phyloP scores from a whole-genome alignment of 2,888 invertebrate genomes.

The Amiota mariae region DNA sequence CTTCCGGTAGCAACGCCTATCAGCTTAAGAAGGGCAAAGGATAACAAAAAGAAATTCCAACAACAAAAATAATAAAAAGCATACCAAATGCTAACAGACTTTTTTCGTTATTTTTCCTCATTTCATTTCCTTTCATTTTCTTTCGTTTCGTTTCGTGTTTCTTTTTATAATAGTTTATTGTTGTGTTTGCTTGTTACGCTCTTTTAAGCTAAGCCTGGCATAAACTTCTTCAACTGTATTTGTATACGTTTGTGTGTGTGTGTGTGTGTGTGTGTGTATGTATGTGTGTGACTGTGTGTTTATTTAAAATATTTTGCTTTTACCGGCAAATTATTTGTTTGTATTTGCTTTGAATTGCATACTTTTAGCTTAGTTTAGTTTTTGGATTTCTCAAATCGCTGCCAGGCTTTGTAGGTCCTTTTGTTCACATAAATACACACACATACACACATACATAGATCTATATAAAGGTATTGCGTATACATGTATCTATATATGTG shows the following conservation, averaged over 20 bases:
- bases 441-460: neutral
- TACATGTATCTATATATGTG: conserved; percentile 32
- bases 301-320: conserved; percentile 26
- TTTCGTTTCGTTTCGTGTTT: too few species aligned
- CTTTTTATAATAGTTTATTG: too few species aligned
- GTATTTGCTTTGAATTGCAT: conserved; percentile 26
- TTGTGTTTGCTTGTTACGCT: too few species aligned
- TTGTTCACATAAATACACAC: conserved; percentile 12
- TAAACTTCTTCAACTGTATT: neutral
- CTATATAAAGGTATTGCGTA: conserved; percentile 31
- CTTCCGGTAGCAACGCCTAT: conserved; percentile 18
- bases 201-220: too few species aligned
- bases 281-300: conserved; percentile 38
- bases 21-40: neutral
- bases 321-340: conserved; percentile 36
- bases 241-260: conserved; percentile 33
- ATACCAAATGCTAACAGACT: conserved; percentile 7
- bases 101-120: neutral
- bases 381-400: conserved; percentile 50
- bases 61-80: neutral
- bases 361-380: conserved; percentile 48
- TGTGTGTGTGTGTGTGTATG: conserved; percentile 16
- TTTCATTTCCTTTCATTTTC: neutral
- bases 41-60: neutral
- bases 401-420: neutral